Conservation (phyloP, 2,113 vertebrate species). For the Raja brachyura region DNA sequence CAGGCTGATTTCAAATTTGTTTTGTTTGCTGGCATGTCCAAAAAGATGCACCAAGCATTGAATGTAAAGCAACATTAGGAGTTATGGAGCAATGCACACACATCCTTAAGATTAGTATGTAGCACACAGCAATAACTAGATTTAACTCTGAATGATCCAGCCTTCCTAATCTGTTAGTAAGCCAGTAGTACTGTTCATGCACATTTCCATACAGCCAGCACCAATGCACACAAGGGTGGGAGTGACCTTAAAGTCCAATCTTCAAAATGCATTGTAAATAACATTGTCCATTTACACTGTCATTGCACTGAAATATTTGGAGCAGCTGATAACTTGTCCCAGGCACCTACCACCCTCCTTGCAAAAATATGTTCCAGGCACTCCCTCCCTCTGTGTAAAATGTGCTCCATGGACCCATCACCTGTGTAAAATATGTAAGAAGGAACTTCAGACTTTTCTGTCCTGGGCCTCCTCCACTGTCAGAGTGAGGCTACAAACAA, state of each 20-base stretch:
- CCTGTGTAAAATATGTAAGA: too few relatives aligned
- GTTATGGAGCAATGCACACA: not conserved
- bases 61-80: not conserved
- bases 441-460: too few relatives aligned
- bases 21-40: not conserved
- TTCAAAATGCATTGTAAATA: not conserved
- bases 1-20: too few relatives aligned
- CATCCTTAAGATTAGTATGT: not conserved
- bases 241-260: not conserved
- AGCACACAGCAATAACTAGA: not conserved
- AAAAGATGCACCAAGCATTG: not conserved
- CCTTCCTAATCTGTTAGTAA: not conserved
- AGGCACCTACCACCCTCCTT: too few relatives aligned
- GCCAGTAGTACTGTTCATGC: not conserved
- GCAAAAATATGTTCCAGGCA: too few relatives aligned
- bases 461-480: too few relatives aligned
- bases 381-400: too few relatives aligned
- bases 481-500: too few relatives aligned
- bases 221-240: not conserved
- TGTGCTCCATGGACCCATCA: too few relatives aligned
- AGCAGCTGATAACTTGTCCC: too few relatives aligned
- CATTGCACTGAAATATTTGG: not conserved
- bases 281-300: not conserved
- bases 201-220: not conserved
- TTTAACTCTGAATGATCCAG: not conserved